Base-by-base conservation (phyloP, 1,140 invertebrate species). In the Drosophila lini region DNA sequence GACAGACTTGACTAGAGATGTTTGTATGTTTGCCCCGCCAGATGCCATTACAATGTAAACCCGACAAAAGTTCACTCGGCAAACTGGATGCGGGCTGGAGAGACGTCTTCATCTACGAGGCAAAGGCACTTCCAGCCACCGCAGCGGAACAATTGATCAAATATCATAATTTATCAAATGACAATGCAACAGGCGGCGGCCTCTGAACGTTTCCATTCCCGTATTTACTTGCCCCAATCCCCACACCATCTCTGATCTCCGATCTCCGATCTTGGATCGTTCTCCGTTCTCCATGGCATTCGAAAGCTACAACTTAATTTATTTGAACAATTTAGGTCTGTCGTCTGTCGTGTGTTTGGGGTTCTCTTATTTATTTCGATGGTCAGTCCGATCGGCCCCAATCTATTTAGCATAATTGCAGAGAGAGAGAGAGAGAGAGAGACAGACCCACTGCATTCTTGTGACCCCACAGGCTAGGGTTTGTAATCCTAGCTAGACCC, bases 91-190 rank as follows among this genome's bases (percentile, higher is more conserved):
- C 81, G 81, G 67, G 81, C 63, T 36, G 15, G 61, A 28, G 70
- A 57, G 55, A 62, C 71, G 57, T 73, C 79, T 78, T 41, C 74
- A 78, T 64, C 67, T 70, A 16, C 63, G 42, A 16, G 56, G 32
- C 32, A 34, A 11, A 28, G 25, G 74, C 55, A 60, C 57, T 64
- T 73, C 59, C 71, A 64, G 69, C 58, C 55, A 36, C 60, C 56
- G 52, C 73, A 81, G 52, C 63, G 84, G 81, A 90, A 90, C 86
- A 90, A 90, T 90, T 90, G 86, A 90, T 90, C 86, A 90, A 90
- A 90, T 90, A 90, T 81, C 86, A 91, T 90, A 90, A 90, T 90
- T 90, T 90, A 90, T 90, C 86, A 90, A 90, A 90, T 86, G 86
- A 90, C 85, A 90, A 90, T 90, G 86, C 79, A 75, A 80, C 62